Evolutionary conservation across 2,888 invertebrate species (phyloP), one percentile per base, ranked within the genome.

Genomic region (Carterocephalus palaemon): DNA sequence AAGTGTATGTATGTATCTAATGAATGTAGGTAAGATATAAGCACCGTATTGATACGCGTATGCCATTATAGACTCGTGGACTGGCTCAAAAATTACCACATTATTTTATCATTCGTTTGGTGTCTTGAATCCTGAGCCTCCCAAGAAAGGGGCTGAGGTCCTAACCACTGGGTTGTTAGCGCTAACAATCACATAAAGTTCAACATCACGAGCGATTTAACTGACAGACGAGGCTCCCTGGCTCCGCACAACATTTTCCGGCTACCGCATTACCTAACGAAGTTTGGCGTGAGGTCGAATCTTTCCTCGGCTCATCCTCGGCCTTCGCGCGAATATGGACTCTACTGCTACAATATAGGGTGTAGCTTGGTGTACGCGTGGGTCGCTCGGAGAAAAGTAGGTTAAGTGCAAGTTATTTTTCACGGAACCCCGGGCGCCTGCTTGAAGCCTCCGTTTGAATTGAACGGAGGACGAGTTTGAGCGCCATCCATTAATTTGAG

Each of bases 381-480:
- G 22, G 13, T 12, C 3, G 8, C 15, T 26, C 43, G 45, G 37
- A 48, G 49, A 20, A 49, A 67, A 64, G 56, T 67, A 57, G 67
- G 68, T 64, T 63, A 67, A 61, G 60, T 53, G 54, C 47, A 59
- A 60, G 62, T 59, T 60, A 61, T 61, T 65, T 64, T 62, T 61
- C 60, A 53, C 54, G 51, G 56, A 56, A 58, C 45, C 46, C 47
- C 43, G 50, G 41, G 47, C 47, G 54, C 37, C 36, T 43, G 47
- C 40, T 49, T 42, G 41, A 29, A 48, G 51, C 7, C 38, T 52
- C 46, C 46, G 40, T 47, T 48, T 16, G 50, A 46, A 49, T 41
- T 38, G 24, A 43, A 37, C 23, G 28, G 12, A 17, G 31, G 23
- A 31, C 37, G 26, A 31, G 34, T 36, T 36, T 31, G 29, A 23